Evolutionary conservation across 1,140 invertebrate genomes (phyloP), one percentile per base, ranked within the genome.

Genomic region (Bombus balteatus): DNA sequence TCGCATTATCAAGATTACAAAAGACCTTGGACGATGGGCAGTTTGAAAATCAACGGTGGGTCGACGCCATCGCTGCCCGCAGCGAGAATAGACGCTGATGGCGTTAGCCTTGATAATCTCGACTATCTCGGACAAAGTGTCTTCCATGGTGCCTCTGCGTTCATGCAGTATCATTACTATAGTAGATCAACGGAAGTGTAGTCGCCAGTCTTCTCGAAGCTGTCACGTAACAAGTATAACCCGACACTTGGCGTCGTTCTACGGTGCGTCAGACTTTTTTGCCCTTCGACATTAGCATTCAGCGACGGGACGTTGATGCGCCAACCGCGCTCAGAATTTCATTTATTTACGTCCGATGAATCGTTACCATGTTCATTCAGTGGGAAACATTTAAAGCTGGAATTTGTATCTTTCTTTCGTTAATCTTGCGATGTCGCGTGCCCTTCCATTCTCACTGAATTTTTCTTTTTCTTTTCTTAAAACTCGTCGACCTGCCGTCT

Each of bases 161-260:
- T 53, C 47, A 22, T 53, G 47, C 47, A 22, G 81, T 83, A 83
- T 83, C 81, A 77, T 83, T 83, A 83, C 73, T 83, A n/a, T 62
- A 62, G 59, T n/a, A 70, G 81, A 83, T 83, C 62, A 70, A 37
- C 81, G 81, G 81, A 83, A 83, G 81, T 59, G 81, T 6, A 76
- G 81, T 34, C 73, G 73, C 47, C 47, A 53, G 47, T 57, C 34
- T 47, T 77, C 62, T 53, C 41, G 39, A 83, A 68, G 65, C 81
- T 77, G 81, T 83, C 81, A 39, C 47, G 47, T 77, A 77, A 83
- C 81, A 41, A 77, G 73, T 65, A 34, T 73, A n/a, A 13, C 65
- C 22, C 62, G 47, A 53, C 47, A 53, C 47, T 53, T 53, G 47
- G 47, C 47, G 47, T 53, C 47, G 47, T 53, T 53, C 47, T 53